Conservation (phyloP, 2,113 vertebrate genomes). For the Cyprinus carpio region DNA sequence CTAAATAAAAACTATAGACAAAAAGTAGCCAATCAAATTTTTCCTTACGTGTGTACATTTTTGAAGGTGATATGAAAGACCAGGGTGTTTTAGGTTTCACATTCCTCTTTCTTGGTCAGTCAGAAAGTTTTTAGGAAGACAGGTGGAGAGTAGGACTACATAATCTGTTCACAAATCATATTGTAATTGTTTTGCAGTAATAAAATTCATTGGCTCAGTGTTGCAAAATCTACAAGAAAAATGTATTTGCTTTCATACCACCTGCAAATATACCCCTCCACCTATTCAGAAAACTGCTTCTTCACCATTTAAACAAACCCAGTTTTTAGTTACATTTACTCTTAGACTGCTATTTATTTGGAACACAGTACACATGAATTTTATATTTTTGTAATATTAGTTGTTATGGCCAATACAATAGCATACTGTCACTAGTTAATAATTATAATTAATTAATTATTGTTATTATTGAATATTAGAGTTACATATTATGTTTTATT, state of each 20-base stretch:
- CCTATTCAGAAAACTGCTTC: too few species aligned
- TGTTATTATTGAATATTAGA: too few species aligned
- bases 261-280: not conserved
- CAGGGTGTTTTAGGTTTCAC: not conserved
- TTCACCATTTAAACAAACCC: not conserved
- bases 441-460: not conserved
- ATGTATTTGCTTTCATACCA: not conserved
- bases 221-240: not conserved
- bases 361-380: not conserved
- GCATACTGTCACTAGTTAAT: not conserved
- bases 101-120: not conserved
- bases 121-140: not conserved
- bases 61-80: slow-evolving; percentile 17
- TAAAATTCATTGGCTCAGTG: not conserved
- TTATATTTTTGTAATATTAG: not conserved
- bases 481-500: too few species aligned
- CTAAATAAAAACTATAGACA: too few species aligned
- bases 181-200: not conserved
- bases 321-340: not conserved
- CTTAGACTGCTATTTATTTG: not conserved
- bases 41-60: too few species aligned
- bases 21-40: too few species aligned
- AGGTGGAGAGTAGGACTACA: not conserved
- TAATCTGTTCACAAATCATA: not conserved
- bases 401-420: not conserved